Base-by-base conservation (phyloP, 2,888 invertebrate genomes). In the Acheta domesticus region DNA sequence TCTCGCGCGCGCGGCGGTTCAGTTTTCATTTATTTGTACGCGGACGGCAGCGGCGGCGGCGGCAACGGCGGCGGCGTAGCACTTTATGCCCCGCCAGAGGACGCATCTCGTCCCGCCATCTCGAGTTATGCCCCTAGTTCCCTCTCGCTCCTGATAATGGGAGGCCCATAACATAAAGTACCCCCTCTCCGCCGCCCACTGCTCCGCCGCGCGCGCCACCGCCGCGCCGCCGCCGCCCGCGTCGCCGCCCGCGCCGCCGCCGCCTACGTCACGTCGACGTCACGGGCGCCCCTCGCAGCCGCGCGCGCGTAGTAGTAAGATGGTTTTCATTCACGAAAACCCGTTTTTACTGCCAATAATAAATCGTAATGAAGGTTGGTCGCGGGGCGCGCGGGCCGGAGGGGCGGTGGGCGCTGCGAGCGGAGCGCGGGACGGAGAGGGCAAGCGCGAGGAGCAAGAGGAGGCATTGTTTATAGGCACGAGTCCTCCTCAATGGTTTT, bases 261-360 rank as follows among this genome's bases (percentile, higher is more conserved):
- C 36, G 36, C 36, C 62, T 14, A 14, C 62, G 62, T n/a, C 62
- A n/a, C n/a, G 4, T 36, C 62, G 62, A 14, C 62, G 62, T n/a
- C 62, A n/a, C n/a, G 16, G 62, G n/a, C 62, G 62, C n/a, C 62
- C 14, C n/a, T 14, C n/a, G 62, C 14, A 14, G 62, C n/a, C 62
- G n/a, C 62, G 62, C 16, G 62, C 75, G 80, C 77, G 80, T 62
- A 62, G 62, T 62, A 62, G 62, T 62, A 78, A 78, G 77, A 81
- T 76, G 81, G 79, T 81, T 80, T 80, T 81, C 80, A 81, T 81
- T 80, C 81, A 81, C 80, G 62, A 77, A 81, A 81, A 81, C 81
- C 76, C 79, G 81, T 81, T 81, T 80, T 80, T 79, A 80, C 79
- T 79, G 81, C 79, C 79, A 81, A 81, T 81, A 81, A 81, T 81